Base-by-base conservation (phyloP, 2,888 invertebrate species). In the Hirtodrosophila alboralis region DNA sequence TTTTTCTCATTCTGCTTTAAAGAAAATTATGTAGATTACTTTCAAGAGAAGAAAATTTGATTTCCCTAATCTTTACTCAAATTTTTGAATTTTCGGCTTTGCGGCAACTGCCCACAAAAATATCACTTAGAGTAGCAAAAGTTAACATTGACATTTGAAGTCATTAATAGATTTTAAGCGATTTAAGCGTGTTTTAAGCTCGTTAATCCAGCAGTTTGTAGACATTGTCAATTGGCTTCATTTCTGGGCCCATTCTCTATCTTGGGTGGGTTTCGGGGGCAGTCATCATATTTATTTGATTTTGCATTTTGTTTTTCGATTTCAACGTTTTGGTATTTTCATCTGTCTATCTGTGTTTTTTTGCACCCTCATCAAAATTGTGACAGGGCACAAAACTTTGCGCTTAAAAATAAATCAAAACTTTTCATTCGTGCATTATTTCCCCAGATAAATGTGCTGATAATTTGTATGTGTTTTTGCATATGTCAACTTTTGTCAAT, bases 401-500 rank as follows among this genome's bases (percentile, higher is more conserved):
- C 60, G 81, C 84, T 83, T 80, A 73, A 84, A 84, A 83, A 86
- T 86, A 86, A 83, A 86, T 86, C 86, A 83, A 86, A 83, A 83
- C 84, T 83, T 83, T 83, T 58, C 84, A 73, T 70, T 77, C 64
- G 67, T 62, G 68, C 75, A 70, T 80, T 73, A 76, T 76, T 61
- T 80, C 74, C 81, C 68, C 70, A 77, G 84, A 83, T 76, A 86
- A 80, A 86, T 77, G 68, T 85, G 65, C 80, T 84, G 83, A 80
- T 84, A 86, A 84, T 86, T 84, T 79, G 80, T 76, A 61, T 49
- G 43, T 64, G 36, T 64, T 62, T 79, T 75, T 84, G 83, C 79
- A 84, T 81, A 83, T 85, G 86, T 85, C 79, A 85, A 85, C 66
- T 80, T 80, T 85, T 85, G 79, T 83, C 86, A 85, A 85, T 83